Conservation (phyloP, 2,888 invertebrate genomes). For the Cephus sareptanus region DNA sequence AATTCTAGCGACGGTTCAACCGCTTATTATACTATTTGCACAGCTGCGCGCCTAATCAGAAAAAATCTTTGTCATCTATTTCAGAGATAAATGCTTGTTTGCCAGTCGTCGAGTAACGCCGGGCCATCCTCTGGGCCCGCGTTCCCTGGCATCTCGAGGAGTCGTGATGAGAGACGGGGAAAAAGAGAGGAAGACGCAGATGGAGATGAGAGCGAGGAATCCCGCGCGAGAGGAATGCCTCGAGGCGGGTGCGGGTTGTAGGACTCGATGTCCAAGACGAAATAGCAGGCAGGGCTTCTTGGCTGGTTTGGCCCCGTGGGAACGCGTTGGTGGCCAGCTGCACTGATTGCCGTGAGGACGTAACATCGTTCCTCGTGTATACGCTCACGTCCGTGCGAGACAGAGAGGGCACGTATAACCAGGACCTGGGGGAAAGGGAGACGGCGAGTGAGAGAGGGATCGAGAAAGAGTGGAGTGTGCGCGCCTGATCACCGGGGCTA, state of each 20-base stretch:
- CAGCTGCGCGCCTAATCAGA: constrained; percentile 46
- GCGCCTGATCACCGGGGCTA: background rate
- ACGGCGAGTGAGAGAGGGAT: constrained; percentile 7
- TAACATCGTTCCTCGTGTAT: constrained; percentile 44
- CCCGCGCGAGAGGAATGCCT: background rate
- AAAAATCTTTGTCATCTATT: constrained; percentile 16
- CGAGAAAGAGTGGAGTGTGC: constrained; percentile 2
- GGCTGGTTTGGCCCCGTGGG: constrained; percentile 60
- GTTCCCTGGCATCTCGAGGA: background rate
- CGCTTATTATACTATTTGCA: constrained; percentile 41
- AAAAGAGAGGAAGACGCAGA: constrained; percentile 34
- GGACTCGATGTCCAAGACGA: background rate
- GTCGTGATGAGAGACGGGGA: constrained; percentile 9
- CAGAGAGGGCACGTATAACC: background rate
- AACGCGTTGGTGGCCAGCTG: constrained; percentile 65
- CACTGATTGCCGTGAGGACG: constrained; percentile 61
- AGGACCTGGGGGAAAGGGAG: background rate
- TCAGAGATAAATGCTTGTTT: constrained; percentile 12
- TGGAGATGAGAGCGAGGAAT: constrained; percentile 42
- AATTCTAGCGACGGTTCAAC: background rate
- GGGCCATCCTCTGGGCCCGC: background rate
- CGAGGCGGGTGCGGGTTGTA: constrained; percentile 1
- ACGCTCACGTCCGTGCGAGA: constrained; percentile 30
- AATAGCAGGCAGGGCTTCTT: constrained; percentile 12
- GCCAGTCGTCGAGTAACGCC: background rate